These are phyloP conservation scores for Tachuris rubrigastra DNA, from an alignment of 2,113 vertebrate genomes.

Conservation along the genomic window DNA sequence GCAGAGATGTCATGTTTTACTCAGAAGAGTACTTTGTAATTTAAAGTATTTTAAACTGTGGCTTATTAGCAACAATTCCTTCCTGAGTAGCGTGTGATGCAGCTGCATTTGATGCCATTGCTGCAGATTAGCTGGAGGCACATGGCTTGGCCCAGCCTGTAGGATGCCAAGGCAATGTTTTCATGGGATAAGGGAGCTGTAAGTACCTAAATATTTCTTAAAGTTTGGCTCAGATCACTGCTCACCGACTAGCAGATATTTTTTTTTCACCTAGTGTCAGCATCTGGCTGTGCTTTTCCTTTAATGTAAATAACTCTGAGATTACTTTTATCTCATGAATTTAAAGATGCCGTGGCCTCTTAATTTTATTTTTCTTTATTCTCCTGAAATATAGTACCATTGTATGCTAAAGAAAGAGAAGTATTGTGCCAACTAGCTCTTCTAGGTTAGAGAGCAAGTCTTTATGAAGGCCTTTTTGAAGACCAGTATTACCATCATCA, in stretches of 20 bases:
- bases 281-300: neutral
- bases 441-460: neutral
- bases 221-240: neutral
- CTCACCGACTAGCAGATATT: neutral
- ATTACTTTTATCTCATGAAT: neutral
- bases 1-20: neutral
- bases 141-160: neutral
- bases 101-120: neutral
- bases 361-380: neutral
- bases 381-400: neutral
- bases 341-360: neutral
- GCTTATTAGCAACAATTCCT: neutral
- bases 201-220: neutral
- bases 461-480: neutral
- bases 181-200: neutral
- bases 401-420: neutral
- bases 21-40: neutral
- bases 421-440: neutral
- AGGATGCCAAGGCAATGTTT: neutral
- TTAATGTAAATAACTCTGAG: neutral
- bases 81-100: neutral
- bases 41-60: neutral
- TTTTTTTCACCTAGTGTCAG: neutral
- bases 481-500: neutral
- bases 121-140: neutral